phyloP scores from a whole-genome alignment of 2,113 vertebrate genomes.

The Tragelaphus strepsiceros region DNA sequence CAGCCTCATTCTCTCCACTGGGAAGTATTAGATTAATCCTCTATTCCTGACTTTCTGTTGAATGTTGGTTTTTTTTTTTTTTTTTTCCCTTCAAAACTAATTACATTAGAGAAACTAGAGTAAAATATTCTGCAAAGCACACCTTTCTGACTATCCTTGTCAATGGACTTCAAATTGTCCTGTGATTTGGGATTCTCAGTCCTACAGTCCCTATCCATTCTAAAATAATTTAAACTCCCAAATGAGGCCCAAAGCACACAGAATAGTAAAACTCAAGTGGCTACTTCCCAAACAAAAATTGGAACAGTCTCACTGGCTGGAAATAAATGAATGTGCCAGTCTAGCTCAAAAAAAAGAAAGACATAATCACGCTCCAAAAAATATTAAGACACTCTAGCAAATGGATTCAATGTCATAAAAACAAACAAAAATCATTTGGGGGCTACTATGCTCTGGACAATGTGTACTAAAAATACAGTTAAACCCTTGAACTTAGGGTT shows the following conservation, averaged over 20 bases:
- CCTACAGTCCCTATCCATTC: constrained; percentile 32
- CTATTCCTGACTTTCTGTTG: constrained; percentile 4
- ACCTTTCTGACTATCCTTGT: constrained; percentile 42
- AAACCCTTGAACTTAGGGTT: not conserved
- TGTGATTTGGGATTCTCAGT: constrained; percentile 61
- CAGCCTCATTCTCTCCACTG: not conserved
- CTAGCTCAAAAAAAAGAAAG: not conserved
- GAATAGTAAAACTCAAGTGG: constrained; percentile 35
- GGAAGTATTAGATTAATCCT: not conserved
- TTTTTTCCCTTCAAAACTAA: not conserved
- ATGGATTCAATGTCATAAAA: not conserved
- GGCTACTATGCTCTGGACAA: not conserved
- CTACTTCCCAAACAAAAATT: constrained; percentile 40
- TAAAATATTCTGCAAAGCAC: constrained; percentile 52
- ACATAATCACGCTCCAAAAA: not conserved
- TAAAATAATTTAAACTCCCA: constrained; percentile 62
- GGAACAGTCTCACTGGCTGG: not conserved
- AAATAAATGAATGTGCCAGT: not conserved
- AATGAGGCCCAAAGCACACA: constrained; percentile 30
- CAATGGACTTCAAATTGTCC: constrained; percentile 63
- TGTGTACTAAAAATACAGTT: not conserved
- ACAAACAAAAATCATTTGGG: not conserved
- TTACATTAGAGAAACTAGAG: constrained; percentile 53
- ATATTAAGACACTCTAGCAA: not conserved
- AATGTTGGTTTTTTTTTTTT: not conserved